Conservation (phyloP, 2,113 vertebrate species). For the Chloroceryle aenea region DNA sequence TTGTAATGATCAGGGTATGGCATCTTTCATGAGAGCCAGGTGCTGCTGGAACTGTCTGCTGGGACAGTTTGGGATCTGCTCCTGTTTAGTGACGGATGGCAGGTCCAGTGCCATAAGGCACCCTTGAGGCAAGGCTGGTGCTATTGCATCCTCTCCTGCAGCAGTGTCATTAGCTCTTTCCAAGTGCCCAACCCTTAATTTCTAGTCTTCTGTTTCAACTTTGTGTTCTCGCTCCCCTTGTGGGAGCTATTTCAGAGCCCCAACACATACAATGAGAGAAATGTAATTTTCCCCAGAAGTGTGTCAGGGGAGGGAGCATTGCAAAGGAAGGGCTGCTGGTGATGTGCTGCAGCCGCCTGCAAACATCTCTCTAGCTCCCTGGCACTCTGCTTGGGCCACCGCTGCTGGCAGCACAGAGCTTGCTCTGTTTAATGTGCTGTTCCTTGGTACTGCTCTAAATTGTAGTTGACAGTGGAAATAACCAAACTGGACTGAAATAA, state of each 20-base stretch:
- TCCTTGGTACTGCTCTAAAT: background rate
- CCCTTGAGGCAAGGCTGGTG: background rate
- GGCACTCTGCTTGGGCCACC: background rate
- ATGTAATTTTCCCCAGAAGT: background rate
- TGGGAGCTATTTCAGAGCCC: background rate
- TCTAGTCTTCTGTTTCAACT: background rate
- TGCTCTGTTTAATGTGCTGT: background rate
- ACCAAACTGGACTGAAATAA: slow-evolving; percentile 17
- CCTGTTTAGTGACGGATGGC: background rate
- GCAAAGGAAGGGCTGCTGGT: background rate
- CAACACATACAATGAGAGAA: background rate
- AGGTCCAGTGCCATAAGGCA: background rate
- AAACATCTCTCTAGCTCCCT: background rate
- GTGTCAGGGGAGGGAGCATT: fast-evolving
- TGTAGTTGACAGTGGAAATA: background rate
- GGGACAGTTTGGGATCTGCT: background rate
- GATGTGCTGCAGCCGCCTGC: background rate
- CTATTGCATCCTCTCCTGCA: background rate
- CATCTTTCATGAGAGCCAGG: fast-evolving
- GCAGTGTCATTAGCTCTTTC: background rate
- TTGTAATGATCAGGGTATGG: background rate
- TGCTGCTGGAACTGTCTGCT: background rate
- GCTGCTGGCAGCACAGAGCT: slow-evolving; percentile 6
- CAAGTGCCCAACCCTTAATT: background rate
- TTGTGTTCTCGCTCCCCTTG: background rate